phyloP scores from a whole-genome alignment of 2,113 vertebrate genomes.

The Dissostichus mawsoni region DNA sequence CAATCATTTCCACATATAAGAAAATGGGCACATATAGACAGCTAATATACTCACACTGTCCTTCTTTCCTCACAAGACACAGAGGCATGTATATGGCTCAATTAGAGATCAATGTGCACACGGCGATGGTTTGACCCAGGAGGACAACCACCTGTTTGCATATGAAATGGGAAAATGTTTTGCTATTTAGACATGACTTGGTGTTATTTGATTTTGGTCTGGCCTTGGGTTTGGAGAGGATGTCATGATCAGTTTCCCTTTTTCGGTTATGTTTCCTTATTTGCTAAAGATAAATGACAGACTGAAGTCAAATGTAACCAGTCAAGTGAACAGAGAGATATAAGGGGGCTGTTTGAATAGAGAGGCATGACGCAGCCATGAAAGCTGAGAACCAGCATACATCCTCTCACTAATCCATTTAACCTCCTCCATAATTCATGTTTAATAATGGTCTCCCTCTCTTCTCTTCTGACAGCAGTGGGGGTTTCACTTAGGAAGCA shows the following conservation, averaged over 20 bases:
- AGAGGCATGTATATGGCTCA: no score
- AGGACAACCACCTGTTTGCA: not conserved
- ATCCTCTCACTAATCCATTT: constrained; percentile 40
- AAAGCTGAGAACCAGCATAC: constrained; percentile 6
- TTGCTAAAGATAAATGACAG: not conserved
- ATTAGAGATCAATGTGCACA: no score
- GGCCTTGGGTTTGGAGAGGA: not conserved
- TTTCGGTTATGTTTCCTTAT: not conserved
- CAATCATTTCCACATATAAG: not conserved
- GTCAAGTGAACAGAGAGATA: not conserved
- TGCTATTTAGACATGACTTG: not conserved
- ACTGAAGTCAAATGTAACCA: not conserved
- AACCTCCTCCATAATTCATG: constrained; percentile 58
- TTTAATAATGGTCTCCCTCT: constrained; percentile 15
- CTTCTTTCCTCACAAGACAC: not conserved
- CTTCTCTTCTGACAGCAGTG: not conserved
- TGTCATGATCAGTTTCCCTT: not conserved
- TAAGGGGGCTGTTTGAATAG: not conserved
- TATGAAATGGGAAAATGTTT: not conserved
- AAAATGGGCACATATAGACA: no score
- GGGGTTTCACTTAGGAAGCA: constrained; percentile 1
- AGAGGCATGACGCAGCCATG: not conserved
- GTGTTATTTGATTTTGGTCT: not conserved
- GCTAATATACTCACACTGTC: not conserved
- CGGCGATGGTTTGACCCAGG: not conserved